These are phyloP conservation scores for Archips crataeganus DNA, from an alignment of 2,888 invertebrate species.

Conservation along the genomic window DNA sequence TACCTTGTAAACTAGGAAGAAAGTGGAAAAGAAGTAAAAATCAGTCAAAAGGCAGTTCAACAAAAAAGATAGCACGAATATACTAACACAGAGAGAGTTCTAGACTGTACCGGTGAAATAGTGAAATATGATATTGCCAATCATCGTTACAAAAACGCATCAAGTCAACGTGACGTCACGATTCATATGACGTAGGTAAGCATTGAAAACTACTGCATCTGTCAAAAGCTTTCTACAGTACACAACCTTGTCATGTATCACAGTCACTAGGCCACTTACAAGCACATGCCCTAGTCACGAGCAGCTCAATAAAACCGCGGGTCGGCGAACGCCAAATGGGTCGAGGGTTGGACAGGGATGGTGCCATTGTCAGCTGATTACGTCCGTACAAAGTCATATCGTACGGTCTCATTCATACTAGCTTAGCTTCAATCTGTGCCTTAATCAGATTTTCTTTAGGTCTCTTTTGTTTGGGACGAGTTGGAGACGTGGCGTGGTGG, in stretches of 20 bases:
- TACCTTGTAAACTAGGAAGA: background rate
- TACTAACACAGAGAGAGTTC: background rate
- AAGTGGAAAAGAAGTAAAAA: background rate
- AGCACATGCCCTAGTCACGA: slow-evolving; percentile 31
- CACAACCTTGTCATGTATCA: slow-evolving; percentile 15
- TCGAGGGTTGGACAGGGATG: slow-evolving; percentile 42
- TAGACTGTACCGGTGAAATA: too few relatives aligned
- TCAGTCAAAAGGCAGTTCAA: background rate
- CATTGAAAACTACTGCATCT: background rate
- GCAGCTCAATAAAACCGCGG: slow-evolving; percentile 34
- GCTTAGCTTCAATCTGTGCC: slow-evolving; percentile 1
- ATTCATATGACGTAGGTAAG: background rate
- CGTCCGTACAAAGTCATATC: slow-evolving; percentile 5
- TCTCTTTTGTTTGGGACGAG: background rate
- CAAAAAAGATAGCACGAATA: background rate
- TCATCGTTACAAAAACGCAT: background rate
- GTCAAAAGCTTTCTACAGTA: slow-evolving; percentile 3
- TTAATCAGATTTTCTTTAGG: background rate
- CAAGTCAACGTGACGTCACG: background rate
- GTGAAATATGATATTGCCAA: background rate
- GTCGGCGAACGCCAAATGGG: slow-evolving; percentile 40
- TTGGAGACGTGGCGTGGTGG: background rate
- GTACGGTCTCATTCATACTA: background rate
- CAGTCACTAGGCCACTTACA: slow-evolving; percentile 32
- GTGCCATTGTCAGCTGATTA: slow-evolving; percentile 26